phyloP scores from a whole-genome alignment of 2,113 vertebrate species.

The Chascanopsetta lugubris region DNA sequence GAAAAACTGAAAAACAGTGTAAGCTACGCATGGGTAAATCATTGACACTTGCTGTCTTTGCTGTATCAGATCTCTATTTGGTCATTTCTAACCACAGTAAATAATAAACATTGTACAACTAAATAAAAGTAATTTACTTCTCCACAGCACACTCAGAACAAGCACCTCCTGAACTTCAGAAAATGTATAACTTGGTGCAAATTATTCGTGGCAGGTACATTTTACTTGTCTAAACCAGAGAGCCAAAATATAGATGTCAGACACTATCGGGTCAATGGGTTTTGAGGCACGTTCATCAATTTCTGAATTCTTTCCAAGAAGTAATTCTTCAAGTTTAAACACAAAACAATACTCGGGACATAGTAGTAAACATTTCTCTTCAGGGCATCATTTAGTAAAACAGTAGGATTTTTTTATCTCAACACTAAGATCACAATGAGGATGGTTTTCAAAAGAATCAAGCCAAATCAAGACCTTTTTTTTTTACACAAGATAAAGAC shows the following conservation, averaged over 20 bases:
- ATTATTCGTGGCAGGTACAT: not conserved
- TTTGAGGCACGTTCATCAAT: not conserved
- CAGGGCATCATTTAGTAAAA: not conserved
- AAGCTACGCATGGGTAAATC: not conserved
- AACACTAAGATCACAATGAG: not conserved
- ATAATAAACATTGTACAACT: not conserved
- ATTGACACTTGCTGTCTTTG: not conserved
- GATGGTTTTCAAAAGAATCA: not conserved
- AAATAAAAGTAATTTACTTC: not conserved
- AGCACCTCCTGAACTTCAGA: not conserved
- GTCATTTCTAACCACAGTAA: not conserved
- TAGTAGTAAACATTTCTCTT: not conserved
- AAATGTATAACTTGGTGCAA: not conserved
- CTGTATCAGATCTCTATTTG: not conserved
- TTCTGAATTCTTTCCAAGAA: not conserved
- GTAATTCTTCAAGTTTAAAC: not conserved
- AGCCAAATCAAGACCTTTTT: not conserved
- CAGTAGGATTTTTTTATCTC: not conserved
- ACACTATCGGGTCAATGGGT: not conserved
- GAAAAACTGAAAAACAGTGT: not conserved
- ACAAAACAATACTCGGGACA: too few relatives aligned
- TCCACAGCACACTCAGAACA: not conserved
- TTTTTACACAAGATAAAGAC: not conserved
- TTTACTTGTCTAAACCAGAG: not conserved
- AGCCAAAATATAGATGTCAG: not conserved